Base-by-base conservation (phyloP, 1,140 invertebrate genomes). In the Potamilus streckersoni region DNA sequence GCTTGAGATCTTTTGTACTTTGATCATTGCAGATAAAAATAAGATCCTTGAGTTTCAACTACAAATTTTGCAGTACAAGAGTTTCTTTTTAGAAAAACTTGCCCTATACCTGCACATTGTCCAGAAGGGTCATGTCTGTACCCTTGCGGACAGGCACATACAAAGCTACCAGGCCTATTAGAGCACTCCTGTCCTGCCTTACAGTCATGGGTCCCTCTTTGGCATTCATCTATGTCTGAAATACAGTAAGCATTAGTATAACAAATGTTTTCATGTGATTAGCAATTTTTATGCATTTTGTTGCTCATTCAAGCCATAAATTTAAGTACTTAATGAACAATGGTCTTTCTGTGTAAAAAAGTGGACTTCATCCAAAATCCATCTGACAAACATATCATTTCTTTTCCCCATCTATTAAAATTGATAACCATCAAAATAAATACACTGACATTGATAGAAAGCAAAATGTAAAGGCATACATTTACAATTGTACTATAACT, bases 131-230 rank as follows among this genome's bases (percentile, higher is more conserved):
- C 70, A 77, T 87, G 89, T 94, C 98, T 97, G 6, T 98, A 99
- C 0, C 98, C 98, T 0, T 96, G 98, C 1, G 96, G 97, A 89
- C 98, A 99, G 2, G 95, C 94, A 74, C 90, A 91, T 61, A 83
- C 79, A 75, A 83, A 90, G 70, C 87, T 87, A 38, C 90, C 89
- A 8, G 81, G 81, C 56, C 82, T 83, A 80, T 91, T 91, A 58
- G 86, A 77, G 79, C 90, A 90, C 12, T 80, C 76, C 64, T 88
- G 84, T 17, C 80, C 82, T n/a, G 68, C 55, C 11, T 79, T 57
- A 80, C 92, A 92, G 59, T 87, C 86, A 82, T 92, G 88, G 20
- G 76, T 83, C 19, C 87, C 86, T 74, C 84, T 82, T 6, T 76
- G 71, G 80, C 92, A 93, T 81, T 93, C 92, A 81, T 93, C 89